Evolutionary conservation across 2,113 vertebrate genomes (phyloP), one percentile per base, ranked within the genome.

Genomic region (Heterochromis multidens): DNA sequence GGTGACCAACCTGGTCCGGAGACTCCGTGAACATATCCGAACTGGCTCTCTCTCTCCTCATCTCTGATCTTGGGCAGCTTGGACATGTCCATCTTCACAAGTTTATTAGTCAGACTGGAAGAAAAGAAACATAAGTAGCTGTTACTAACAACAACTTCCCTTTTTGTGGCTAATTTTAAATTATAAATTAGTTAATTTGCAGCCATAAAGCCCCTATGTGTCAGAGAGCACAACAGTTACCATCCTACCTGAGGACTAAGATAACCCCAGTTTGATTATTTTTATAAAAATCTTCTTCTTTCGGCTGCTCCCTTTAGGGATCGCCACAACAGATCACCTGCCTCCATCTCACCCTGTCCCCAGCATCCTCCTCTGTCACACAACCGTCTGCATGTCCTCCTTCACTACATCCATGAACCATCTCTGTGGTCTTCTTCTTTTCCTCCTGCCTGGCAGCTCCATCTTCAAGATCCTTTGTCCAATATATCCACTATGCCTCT

Each of bases 21-120:
- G 84, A 99, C 98, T 37, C 98, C 98, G 85, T 98, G 97, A 40
- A 99, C 98, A 43, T 96, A 99, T 94, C 99, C 99, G 94, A 99
- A 98, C 61, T 96, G 88, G 89, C 96, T 96, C 94, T 99, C 98
- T 86, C 93, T 93, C 13, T 99, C 98, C 94, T 98, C 98, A 94
- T 99, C 97, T 52, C 94, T 95, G 88, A 99, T 97, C 96, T 97
- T 99, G 27, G 97, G 97, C 91, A 99, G 96, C 94, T 98, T 98
- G 86, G 97, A 98, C 86, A 97, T 97, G 95, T 99, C 97, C 98
- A 99, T 99, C 94, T 95, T 97, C 77, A 82, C 85, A 40, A 81
- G 40, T 90, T 93, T 78, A 59, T 76, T 93, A 56, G 90, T 96
- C 77, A 43, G 70, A 90, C 29, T 91, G 84, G 35, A 77, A 77